A percentile compares a stretch with the other conserved stretches of the same genome.
These are phyloP conservation scores for Nesidiocoris tenuis DNA, from an alignment of 2,888 invertebrate species.

Conservation along the genomic window DNA sequence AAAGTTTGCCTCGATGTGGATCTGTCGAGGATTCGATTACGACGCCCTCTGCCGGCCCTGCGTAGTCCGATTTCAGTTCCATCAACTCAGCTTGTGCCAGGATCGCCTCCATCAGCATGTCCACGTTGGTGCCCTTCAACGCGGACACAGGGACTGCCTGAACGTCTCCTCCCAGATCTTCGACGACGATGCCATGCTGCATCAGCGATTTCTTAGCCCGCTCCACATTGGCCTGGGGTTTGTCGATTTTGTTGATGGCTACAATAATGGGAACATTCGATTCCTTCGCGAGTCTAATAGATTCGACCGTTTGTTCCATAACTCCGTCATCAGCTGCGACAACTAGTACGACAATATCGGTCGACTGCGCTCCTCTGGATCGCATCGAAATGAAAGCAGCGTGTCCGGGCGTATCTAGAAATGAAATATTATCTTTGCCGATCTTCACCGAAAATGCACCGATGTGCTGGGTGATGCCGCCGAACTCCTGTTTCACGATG, in stretches of 20 bases:
- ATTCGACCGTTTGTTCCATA: slow-evolving; percentile 95
- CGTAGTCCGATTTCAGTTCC: slow-evolving; percentile 80
- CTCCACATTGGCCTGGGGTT: slow-evolving; percentile 83
- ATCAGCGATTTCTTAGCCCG: slow-evolving; percentile 72
- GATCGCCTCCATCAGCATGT: slow-evolving; percentile 78
- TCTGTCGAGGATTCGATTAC: slow-evolving; percentile 83
- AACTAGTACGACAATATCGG: slow-evolving; percentile 92
- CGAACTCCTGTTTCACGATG: slow-evolving; percentile 89
- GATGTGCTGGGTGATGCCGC: slow-evolving; percentile 98
- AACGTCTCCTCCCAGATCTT: slow-evolving; percentile 87
- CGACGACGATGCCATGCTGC: slow-evolving; percentile 76
- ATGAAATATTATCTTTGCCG: slow-evolving; percentile 71
- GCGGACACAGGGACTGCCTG: slow-evolving; percentile 92
- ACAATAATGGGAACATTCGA: slow-evolving; percentile 89
- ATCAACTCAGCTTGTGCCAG: slow-evolving; percentile 80
- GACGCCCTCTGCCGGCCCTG: slow-evolving; percentile 82
- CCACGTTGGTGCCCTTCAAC: slow-evolving; percentile 74
- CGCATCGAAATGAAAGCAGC: slow-evolving; percentile 96
- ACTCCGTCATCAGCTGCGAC: slow-evolving; percentile 99
- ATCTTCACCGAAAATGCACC: slow-evolving; percentile 85
- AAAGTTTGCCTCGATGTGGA: slow-evolving; percentile 70
- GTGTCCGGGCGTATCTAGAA: slow-evolving; percentile 98
- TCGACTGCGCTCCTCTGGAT: slow-evolving; percentile 86
- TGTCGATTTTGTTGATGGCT: slow-evolving; percentile 98
- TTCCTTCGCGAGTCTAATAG: slow-evolving; percentile 79